Evolutionary conservation across 2,797 vertebrate genomes (phyloP).

Genomic region (Melanotaenia parkinsoni): DNA sequence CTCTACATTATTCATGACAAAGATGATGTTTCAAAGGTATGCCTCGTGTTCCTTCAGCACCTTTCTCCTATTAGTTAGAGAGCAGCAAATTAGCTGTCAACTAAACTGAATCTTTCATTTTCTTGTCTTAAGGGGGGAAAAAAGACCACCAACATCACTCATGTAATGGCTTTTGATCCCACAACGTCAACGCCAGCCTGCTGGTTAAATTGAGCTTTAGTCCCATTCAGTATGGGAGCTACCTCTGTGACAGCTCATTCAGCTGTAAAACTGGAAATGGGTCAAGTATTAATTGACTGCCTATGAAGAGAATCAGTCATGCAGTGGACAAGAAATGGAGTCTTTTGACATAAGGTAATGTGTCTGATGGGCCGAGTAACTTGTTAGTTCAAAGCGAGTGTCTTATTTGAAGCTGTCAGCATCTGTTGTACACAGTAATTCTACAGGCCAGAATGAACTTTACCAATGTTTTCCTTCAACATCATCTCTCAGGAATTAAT

Average conservation of each 20-base stretch:
- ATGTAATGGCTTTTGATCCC: background rate
- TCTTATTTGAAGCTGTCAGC: background rate
- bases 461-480: background rate
- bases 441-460: background rate
- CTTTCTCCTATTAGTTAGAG: background rate
- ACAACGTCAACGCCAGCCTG: background rate
- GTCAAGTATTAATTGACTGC: constrained; percentile 31
- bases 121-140: background rate
- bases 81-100: background rate
- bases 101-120: background rate
- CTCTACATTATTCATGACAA: constrained; percentile 20
- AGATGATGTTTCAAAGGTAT: background rate
- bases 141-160: background rate
- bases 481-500: background rate
- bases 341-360: background rate
- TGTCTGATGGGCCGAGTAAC: background rate
- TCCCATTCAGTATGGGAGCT: constrained; percentile 3
- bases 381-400: background rate
- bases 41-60: background rate
- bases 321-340: background rate
- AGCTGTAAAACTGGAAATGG: constrained; percentile 31
- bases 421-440: background rate
- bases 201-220: background rate
- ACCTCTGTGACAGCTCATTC: constrained; percentile 11
- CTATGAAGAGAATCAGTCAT: constrained; percentile 27